These are phyloP conservation scores for Labrus mixtus DNA, from an alignment of 2,113 vertebrate genomes.

Conservation along the genomic window DNA sequence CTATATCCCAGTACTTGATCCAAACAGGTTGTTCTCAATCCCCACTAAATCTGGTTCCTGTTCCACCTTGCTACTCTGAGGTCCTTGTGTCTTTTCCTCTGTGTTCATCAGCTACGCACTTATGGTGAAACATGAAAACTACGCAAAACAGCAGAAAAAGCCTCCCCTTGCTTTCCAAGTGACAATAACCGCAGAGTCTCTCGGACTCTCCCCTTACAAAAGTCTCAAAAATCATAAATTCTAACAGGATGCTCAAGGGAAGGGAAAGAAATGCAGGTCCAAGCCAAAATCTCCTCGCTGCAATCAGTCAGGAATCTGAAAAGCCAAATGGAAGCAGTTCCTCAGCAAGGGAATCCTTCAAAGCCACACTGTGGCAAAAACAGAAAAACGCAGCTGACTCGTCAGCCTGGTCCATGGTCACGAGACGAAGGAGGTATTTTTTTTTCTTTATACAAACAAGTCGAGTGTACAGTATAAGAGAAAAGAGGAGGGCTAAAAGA, in stretches of 20 bases:
- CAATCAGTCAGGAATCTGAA: constrained; percentile 8
- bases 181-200: not conserved
- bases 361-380: constrained; percentile 73
- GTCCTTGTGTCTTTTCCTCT: not conserved
- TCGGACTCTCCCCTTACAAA: not conserved
- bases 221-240: not conserved
- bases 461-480: constrained; percentile 31
- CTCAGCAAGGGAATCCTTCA: constrained; percentile 34
- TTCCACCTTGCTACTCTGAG: not conserved
- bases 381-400: constrained; percentile 39
- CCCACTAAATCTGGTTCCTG: not conserved
- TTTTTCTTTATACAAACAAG: constrained; percentile 14
- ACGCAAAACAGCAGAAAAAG: not conserved
- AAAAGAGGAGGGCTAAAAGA: constrained; percentile 22
- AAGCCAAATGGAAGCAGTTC: constrained; percentile 12
- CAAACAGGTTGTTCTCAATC: not conserved
- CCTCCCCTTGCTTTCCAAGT: not conserved
- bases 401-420: constrained; percentile 59
- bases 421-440: constrained; percentile 45
- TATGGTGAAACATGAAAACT: not conserved
- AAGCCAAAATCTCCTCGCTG: not conserved
- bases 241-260: not conserved
- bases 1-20: no score
- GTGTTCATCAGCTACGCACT: not conserved
- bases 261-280: not conserved